Conservation (phyloP, 1,140 invertebrate species). For the Archivesica marissinica region DNA sequence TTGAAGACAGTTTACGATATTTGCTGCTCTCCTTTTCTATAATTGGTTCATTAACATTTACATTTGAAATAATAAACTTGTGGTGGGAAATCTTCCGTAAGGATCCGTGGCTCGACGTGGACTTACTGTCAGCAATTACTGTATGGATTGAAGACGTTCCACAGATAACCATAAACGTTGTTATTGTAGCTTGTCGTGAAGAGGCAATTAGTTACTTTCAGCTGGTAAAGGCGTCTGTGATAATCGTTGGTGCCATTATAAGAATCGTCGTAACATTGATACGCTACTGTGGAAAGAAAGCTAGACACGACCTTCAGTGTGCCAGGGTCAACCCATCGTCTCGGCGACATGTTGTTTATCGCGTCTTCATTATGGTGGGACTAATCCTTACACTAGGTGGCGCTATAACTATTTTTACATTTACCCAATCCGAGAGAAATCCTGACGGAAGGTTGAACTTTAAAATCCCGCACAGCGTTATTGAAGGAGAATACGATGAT, state of each 20-base stretch:
- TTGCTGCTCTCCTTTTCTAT: conserved; percentile 76
- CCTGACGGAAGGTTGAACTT: conserved; percentile 72
- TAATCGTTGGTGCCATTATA: conserved; percentile 73
- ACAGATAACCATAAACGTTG: conserved; percentile 75
- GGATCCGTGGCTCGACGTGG: conserved; percentile 73
- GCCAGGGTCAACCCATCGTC: conserved; percentile 62
- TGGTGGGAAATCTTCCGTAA: conserved; percentile 72
- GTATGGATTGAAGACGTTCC: conserved; percentile 80
- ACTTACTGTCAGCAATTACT: conserved; percentile 71
- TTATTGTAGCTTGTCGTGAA: conserved; percentile 76
- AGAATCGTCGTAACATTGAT: conserved; percentile 71
- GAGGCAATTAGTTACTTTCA: conserved; percentile 79
- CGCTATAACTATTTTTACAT: conserved; percentile 73
- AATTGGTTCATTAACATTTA: conserved; percentile 75
- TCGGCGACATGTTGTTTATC: conserved; percentile 66
- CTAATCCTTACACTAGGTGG: conserved; percentile 70
- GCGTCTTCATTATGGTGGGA: conserved; percentile 75
- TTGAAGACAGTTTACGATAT: conserved; percentile 59
- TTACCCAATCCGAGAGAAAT: conserved; percentile 73
- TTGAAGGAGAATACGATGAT: conserved; percentile 77
- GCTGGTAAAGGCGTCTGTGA: conserved; percentile 73
- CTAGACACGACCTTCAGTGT: conserved; percentile 55
- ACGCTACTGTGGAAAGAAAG: conserved; percentile 72
- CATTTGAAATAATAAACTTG: conserved; percentile 74
- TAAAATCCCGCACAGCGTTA: conserved; percentile 69